Evolutionary conservation across 2,797 vertebrate genomes (phyloP), one percentile per base, ranked within the genome.

Genomic region (Harpagifer antarcticus): DNA sequence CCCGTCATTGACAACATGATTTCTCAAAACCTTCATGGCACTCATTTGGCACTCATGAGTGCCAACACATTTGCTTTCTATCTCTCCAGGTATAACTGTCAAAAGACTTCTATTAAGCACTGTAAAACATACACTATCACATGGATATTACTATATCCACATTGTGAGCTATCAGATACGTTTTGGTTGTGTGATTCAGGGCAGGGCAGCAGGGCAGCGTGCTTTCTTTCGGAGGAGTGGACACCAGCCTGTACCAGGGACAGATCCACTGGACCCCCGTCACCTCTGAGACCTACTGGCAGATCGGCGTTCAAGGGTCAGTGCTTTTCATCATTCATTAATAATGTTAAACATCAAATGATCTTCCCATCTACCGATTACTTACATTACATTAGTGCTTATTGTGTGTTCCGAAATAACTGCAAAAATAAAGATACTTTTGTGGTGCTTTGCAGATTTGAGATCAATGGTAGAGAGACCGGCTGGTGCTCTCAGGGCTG

Each of bases 21-120:
- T 45, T 81, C 84, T 67, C 74, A 92, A 40, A 76, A 86, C 3
- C 91, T 96, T 86, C 70, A 23, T 23, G 23, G 23, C 23, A 23
- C 23, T 23, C 23, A 23, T 23, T 23, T 23, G 23, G 23, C 23
- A 23, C 23, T 23, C 23, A 23, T 95, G 55, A 52, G 81, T 64
- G 61, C 91, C 61, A 42, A 94, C 59, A 89, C 95, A 33, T 95
- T 97, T 0, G 60, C 91, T 2, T 95, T 96, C 85, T 96, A 94
- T 67, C 91, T 96, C 61, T 93, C 91, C 16, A 86, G 91, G 96
- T 96, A 83, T 37, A 57, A 65, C 23, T 19, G 16, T 47, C 48
- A 53, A 12, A 19, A 27, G 7, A 52, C 14, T 0, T 72, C 9
- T 49, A 48, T 15, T 17, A 6, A 45, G 42, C 33, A 4, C 53